These are phyloP conservation scores for Gobionotothen gibberifrons DNA, from an alignment of 2,797 vertebrate genomes.

Conservation along the genomic window DNA sequence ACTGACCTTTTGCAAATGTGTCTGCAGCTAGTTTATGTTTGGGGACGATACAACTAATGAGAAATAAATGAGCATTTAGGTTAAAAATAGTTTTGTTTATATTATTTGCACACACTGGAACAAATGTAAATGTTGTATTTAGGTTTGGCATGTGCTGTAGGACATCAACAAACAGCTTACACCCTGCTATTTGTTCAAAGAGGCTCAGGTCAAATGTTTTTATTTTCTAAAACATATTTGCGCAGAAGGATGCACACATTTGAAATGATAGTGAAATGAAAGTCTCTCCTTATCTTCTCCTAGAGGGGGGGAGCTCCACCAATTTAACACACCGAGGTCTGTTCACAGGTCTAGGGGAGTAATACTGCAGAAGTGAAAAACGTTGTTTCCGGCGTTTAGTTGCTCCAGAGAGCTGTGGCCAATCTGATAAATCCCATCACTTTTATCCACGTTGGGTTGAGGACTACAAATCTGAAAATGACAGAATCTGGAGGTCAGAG, in stretches of 20 bases:
- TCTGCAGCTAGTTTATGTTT: neutral
- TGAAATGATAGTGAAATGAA: no score
- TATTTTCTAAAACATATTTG: neutral
- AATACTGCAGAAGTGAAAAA: neutral
- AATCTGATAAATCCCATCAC: neutral
- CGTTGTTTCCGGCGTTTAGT: neutral
- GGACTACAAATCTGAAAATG: neutral
- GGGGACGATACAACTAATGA: neutral
- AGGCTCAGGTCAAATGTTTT: neutral
- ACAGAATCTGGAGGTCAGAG: no score
- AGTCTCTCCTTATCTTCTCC: neutral
- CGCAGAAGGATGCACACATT: neutral
- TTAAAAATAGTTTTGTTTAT: neutral
- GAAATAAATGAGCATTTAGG: neutral
- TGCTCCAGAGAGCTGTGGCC: neutral
- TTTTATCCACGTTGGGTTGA: neutral
- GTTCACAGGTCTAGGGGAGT: neutral
- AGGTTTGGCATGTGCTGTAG: neutral
- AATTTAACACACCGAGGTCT: neutral
- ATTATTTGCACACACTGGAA: neutral
- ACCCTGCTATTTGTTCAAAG: neutral
- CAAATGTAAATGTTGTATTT: neutral
- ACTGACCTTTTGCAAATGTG: constrained; percentile 10
- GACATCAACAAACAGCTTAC: neutral
- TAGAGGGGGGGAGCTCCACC: neutral